phyloP scores from a whole-genome alignment of 2,113 vertebrate genomes.

The Nematolebias whitei region DNA sequence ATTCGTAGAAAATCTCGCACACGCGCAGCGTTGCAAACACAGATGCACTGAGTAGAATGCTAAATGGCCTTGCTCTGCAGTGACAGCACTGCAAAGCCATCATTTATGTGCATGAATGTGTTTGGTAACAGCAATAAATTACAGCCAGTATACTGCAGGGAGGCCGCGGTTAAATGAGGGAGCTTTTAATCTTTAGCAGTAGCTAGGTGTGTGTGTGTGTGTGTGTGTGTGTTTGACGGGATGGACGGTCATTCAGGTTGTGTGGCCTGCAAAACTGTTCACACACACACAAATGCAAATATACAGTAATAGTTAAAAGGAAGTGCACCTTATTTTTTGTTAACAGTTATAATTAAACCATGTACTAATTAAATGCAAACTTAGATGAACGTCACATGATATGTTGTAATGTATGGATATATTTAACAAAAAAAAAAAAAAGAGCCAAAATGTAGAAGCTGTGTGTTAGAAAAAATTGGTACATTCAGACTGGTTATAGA shows the following conservation, averaged over 20 bases:
- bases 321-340: no score
- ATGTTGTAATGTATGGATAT: no score
- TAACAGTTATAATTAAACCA: no score
- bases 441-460: no score
- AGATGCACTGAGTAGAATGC: conserved; percentile 22
- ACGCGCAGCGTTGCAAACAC: conserved; percentile 2
- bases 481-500: no score
- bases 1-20: conserved; percentile 5
- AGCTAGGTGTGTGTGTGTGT: conserved; percentile 45
- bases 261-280: not conserved
- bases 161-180: conserved; percentile 42
- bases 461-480: no score
- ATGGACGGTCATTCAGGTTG: not conserved
- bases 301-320: no score
- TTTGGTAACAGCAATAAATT: conserved; percentile 47
- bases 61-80: conserved; percentile 57
- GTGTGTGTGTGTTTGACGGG: not conserved
- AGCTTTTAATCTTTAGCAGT: conserved; percentile 58
- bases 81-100: conserved; percentile 59
- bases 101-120: conserved; percentile 38
- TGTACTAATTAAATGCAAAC: no score
- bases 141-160: conserved; percentile 43
- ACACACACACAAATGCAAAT: no score
- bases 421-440: no score
- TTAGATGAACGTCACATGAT: no score